Evolutionary conservation across 2,797 vertebrate genomes (phyloP).

Genomic region (Karalla daura): DNA sequence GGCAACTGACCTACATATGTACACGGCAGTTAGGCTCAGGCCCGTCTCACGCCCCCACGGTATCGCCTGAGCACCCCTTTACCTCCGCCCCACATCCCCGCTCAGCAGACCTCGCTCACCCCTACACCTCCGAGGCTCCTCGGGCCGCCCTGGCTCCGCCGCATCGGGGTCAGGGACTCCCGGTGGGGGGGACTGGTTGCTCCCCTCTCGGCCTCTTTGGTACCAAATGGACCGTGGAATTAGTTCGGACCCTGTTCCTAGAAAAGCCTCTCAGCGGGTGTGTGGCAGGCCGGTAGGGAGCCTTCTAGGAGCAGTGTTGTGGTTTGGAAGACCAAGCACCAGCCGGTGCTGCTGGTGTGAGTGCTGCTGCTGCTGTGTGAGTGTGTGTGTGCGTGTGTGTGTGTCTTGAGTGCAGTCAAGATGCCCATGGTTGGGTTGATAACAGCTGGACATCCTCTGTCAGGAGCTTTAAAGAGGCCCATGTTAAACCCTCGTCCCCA

Average conservation of each 20-base stretch:
- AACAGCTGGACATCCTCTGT: conserved; percentile 79
- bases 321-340: conserved; percentile 20
- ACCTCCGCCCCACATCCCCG: conserved; percentile 47
- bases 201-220: conserved; percentile 55
- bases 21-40: conserved; percentile 38
- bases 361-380: conserved; percentile 11
- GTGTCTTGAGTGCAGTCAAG: conserved; percentile 23
- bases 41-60: neutral
- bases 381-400: conserved; percentile 10
- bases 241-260: conserved; percentile 55
- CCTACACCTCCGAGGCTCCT: conserved; percentile 26
- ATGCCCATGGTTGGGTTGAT: conserved; percentile 73
- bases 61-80: conserved; percentile 7
- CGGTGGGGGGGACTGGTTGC: conserved; percentile 32
- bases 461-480: conserved; percentile 49
- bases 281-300: conserved; percentile 15
- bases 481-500: neutral
- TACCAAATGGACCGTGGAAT: conserved; percentile 74
- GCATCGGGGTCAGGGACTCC: conserved; percentile 53
- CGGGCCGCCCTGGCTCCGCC: conserved; percentile 8
- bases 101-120: conserved; percentile 26
- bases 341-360: conserved; percentile 17
- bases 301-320: conserved; percentile 35
- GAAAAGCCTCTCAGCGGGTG: conserved; percentile 59
- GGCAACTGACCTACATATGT: conserved; percentile 62